Evolutionary conservation across 2,888 invertebrate species (phyloP), one percentile per base, ranked within the genome.

Genomic region (Lysandra coridon): DNA sequence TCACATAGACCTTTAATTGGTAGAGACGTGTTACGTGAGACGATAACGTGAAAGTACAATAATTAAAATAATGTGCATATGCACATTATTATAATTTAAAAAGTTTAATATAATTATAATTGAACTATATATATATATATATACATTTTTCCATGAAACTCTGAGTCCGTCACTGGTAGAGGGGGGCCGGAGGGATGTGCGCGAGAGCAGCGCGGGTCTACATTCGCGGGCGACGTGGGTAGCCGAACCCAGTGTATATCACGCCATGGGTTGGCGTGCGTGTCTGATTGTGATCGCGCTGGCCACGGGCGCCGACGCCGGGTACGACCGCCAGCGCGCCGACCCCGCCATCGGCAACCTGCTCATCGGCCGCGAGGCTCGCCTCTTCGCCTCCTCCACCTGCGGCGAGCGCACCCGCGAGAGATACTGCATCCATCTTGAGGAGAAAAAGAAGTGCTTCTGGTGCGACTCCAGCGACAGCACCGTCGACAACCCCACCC

Each of bases 291-390:
- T 94, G 87, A 85, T 91, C 82, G 85, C 88, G 89, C 87, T 93
- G 85, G 87, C 92, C 90, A 90, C 88, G 84, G 87, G 88, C 87
- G 86, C 88, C 86, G 86, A 86, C 87, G 92, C 93, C 81, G 89
- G 90, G 17, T 93, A 91, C 82, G 91, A 91, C 82, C 91, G 92
- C 80, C 87, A 88, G 78, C 92, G 92, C 79, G 91, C 93, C 78
- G 95, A 99, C 89, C 99, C 99, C 1, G 99, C 98, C 78, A 99
- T 99, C n/a, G 99, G 99, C 79, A 99, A 99, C 94, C 95, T 99
- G 79, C 95, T 99, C 83, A 98, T 99, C 87, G 99, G 99, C n/a
- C 96, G 99, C 84, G 98, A 99, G 92, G 95, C 96, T 85, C 96
- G 97, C 81, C 95, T 99, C 79, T 95, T 95, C 75, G 97, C 99